A percentile compares a stretch with the other conserved stretches of the same genome.
Conservation (phyloP, 2,797 vertebrate species). For the Avahi laniger region DNA sequence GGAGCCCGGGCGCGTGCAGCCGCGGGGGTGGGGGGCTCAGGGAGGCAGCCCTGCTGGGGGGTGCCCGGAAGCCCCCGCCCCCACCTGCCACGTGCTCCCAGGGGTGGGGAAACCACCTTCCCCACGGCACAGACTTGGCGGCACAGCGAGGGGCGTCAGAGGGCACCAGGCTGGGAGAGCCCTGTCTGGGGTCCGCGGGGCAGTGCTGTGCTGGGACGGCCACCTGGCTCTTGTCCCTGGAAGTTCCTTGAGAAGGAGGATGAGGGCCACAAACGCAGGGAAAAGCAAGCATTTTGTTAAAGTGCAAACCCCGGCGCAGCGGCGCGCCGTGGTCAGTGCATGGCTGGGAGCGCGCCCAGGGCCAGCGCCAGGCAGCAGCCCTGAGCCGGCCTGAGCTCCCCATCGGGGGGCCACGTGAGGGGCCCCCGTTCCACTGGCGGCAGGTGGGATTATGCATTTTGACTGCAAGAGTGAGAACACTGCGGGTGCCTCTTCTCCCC, state of each 20-base stretch:
- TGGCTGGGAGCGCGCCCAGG: background rate
- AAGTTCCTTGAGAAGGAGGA: background rate
- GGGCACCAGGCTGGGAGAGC: no score
- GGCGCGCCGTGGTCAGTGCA: rapidly evolving
- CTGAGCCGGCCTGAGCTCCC: background rate
- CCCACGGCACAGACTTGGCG: rapidly evolving
- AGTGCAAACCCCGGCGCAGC: background rate
- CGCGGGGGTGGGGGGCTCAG: background rate
- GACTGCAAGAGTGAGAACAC: background rate
- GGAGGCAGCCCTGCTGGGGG: no score
- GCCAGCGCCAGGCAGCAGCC: background rate
- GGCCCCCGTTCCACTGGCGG: no score
- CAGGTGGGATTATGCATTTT: background rate
- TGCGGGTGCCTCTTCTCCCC: background rate
- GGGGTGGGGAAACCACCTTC: background rate
- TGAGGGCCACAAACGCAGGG: background rate
- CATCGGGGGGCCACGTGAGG: background rate
- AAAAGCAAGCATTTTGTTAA: background rate
- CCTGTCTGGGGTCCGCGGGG: background rate
- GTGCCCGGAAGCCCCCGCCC: background rate
- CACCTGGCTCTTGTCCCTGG: background rate
- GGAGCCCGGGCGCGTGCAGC: background rate
- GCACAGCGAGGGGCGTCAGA: background rate
- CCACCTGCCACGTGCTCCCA: rapidly evolving
- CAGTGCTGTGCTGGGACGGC: background rate